These are phyloP conservation scores for Formica selysi DNA, from an alignment of 1,140 invertebrate species.

Conservation along the genomic window DNA sequence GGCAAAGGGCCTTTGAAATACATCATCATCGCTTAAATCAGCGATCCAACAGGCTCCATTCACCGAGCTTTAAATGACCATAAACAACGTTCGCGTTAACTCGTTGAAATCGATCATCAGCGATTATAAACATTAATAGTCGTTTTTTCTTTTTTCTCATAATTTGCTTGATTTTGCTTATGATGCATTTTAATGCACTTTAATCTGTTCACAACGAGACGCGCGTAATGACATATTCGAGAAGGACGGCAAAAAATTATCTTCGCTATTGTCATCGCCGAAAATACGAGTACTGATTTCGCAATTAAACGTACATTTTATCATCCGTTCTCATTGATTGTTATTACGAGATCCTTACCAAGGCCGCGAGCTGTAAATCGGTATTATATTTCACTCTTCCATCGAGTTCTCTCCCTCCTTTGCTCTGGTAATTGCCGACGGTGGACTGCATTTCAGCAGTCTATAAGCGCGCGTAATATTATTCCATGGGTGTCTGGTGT, in stretches of 20 bases:
- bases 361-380: conserved; percentile 65
- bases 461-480: conserved; percentile 51
- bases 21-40: conserved; percentile 52
- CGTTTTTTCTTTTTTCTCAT: not conserved
- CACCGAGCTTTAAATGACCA: conserved; percentile 65
- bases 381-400: conserved; percentile 73
- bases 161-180: not conserved
- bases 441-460: conserved; percentile 64
- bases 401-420: conserved; percentile 39
- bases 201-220: not conserved
- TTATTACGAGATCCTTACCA: conserved; percentile 68
- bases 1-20: conserved; percentile 57
- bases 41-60: conserved; percentile 55
- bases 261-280: conserved; percentile 6
- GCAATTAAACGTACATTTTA: conserved; percentile 64
- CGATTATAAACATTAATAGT: conserved; percentile 23
- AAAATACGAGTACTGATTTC: conserved; percentile 32
- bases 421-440: conserved; percentile 49
- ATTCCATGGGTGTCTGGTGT: conserved; percentile 64
- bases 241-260: not conserved
- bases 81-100: not conserved
- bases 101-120: conserved; percentile 19
- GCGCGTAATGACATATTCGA: not conserved
- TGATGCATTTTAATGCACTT: not conserved
- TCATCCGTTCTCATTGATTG: conserved; percentile 65